These are phyloP conservation scores for Lophotriccus pileatus DNA, from an alignment of 2,797 vertebrate species.

Conservation along the genomic window DNA sequence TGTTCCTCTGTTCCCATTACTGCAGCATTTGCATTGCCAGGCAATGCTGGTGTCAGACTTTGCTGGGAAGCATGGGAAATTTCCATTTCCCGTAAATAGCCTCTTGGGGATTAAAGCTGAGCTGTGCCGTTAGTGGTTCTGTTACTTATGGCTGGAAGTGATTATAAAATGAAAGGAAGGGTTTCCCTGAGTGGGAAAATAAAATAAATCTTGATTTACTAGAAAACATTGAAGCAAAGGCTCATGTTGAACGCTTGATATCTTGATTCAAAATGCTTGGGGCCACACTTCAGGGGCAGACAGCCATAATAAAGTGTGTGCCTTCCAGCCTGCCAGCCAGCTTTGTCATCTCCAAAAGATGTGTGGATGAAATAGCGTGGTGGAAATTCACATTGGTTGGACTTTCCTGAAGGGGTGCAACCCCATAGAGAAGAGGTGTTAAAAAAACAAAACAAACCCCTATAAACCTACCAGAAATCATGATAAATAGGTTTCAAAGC, in stretches of 20 bases:
- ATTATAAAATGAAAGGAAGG: not conserved
- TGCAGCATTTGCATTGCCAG: not conserved
- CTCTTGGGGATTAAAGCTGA: not conserved
- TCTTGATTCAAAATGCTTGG: not conserved
- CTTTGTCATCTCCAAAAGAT: not conserved
- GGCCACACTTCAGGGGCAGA: not conserved
- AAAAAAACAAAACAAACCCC: not conserved
- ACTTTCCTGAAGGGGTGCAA: not conserved
- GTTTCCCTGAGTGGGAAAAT: not conserved
- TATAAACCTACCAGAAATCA: not conserved
- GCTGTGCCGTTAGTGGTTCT: not conserved
- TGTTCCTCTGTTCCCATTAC: not conserved
- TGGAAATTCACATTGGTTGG: not conserved
- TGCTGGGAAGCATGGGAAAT: not conserved
- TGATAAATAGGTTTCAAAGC: not conserved
- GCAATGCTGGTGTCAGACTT: not conserved
- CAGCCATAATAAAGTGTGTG: not conserved
- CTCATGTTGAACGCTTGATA: not conserved
- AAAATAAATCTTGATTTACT: not conserved
- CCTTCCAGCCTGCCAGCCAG: not conserved
- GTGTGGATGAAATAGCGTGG: not conserved
- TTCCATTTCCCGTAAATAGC: not conserved
- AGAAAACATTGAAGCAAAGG: not conserved
- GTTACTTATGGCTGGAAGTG: not conserved
- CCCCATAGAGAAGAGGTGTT: no score